Evolutionary conservation across 2,113 vertebrate genomes (phyloP).

Genomic region (Tringa solitaria): DNA sequence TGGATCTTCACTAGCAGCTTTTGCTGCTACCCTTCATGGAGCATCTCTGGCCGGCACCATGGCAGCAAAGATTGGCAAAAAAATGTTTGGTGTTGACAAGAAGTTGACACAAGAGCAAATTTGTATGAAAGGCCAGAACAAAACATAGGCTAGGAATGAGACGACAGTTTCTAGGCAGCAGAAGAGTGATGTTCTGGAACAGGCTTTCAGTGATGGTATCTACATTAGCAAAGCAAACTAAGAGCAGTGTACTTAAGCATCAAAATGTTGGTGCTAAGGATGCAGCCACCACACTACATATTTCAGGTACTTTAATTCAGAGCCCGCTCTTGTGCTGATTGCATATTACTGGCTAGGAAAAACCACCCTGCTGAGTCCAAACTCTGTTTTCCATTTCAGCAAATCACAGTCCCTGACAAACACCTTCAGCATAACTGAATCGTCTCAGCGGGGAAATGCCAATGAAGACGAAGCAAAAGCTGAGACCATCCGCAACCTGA

Average conservation of each 20-base stretch:
- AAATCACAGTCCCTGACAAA: slow-evolving; percentile 97
- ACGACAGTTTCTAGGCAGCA: background rate
- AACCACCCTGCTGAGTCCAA: background rate
- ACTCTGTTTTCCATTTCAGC: slow-evolving; percentile 74
- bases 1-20: background rate
- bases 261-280: background rate
- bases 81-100: background rate
- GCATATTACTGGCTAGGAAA: background rate
- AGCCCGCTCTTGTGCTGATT: background rate
- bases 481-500: slow-evolving; percentile 93
- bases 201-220: background rate
- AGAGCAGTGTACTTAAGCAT: background rate
- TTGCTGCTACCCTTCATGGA: background rate
- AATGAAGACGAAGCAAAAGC: slow-evolving; percentile 95
- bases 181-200: background rate
- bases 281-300: background rate
- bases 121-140: background rate
- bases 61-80: background rate
- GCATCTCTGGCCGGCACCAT: background rate
- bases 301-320: background rate
- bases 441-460: slow-evolving; percentile 76
- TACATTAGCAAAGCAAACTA: background rate
- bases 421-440: slow-evolving; percentile 87
- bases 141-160: background rate
- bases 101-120: background rate